Evolutionary conservation across 2,797 vertebrate species (phyloP).

Genomic region (Peromyscus nudipes): DNA sequence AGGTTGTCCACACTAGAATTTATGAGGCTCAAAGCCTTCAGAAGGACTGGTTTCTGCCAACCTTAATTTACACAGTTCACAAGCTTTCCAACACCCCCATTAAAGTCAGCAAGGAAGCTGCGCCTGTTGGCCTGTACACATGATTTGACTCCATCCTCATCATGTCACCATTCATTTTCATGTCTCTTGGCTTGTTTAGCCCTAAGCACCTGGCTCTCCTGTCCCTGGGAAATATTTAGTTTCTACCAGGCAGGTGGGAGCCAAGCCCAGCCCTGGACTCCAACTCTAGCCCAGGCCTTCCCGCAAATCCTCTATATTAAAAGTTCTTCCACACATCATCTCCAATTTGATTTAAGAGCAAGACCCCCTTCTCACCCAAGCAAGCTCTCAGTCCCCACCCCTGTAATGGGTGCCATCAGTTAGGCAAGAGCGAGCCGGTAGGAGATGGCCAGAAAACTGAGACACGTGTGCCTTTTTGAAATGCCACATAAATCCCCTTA

Average conservation of each 20-base stretch:
- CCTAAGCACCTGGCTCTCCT: conserved; percentile 8
- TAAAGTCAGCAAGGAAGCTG: neutral
- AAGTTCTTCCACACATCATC: neutral
- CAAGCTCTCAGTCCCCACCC: neutral
- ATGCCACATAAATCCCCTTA: conserved; percentile 85
- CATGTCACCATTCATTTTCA: conserved; percentile 35
- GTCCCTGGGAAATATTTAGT: neutral
- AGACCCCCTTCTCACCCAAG: neutral
- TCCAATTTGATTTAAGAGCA: conserved; percentile 32
- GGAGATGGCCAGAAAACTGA: conserved; percentile 67
- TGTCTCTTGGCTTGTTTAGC: conserved; percentile 3
- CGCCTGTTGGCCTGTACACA: neutral
- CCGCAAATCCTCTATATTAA: neutral
- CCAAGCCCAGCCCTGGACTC: neutral
- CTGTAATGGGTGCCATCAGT: conserved; percentile 21
- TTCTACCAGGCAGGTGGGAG: neutral
- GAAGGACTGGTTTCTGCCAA: conserved; percentile 84
- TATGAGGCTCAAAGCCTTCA: conserved; percentile 84
- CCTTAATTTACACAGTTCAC: conserved; percentile 86
- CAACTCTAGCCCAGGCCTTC: neutral
- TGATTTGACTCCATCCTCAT: neutral
- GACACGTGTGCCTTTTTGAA: conserved; percentile 75
- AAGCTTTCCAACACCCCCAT: conserved; percentile 83
- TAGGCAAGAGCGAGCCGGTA: conserved; percentile 61
- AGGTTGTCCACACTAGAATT: conserved; percentile 86